Evolutionary conservation across 35 echinoderm and acorn worm species (phyloP).

Genomic region (Amphiura filiformis): DNA sequence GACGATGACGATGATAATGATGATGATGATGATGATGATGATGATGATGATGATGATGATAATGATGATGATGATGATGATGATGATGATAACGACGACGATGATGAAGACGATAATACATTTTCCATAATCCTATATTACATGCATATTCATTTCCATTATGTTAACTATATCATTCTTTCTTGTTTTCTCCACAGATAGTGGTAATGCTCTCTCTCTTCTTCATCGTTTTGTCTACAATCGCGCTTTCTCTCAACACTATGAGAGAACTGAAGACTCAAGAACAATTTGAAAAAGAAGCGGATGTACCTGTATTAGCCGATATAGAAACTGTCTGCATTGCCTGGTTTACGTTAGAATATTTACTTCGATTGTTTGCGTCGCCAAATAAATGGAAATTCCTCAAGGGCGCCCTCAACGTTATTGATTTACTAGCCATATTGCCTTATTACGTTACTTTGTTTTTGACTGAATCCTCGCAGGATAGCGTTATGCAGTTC

Average conservation of each 20-base stretch:
- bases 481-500: constrained; percentile 88
- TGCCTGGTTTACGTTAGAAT: constrained; percentile 96
- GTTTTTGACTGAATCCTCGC: constrained; percentile 69
- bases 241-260: constrained; percentile 91
- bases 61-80: no score
- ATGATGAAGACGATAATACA: no score
- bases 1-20: no score
- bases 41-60: no score
- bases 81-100: no score
- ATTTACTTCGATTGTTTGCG: constrained; percentile 77
- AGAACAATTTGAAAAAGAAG: constrained; percentile 17
- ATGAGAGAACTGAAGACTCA: constrained; percentile 35
- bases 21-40: no score
- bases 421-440: constrained; percentile 97
- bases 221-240: constrained; percentile 94
- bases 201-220: constrained; percentile 87
- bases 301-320: constrained; percentile 63
- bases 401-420: constrained; percentile 90
- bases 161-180: neutral
- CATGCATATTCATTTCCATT: no score
- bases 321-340: constrained; percentile 89
- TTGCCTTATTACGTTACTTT: constrained; percentile 91
- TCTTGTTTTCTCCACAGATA: constrained; percentile 70
- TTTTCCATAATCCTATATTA: no score
- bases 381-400: constrained; percentile 99